Conservation (phyloP, 2,888 invertebrate species). For the Neelides folsomi region DNA sequence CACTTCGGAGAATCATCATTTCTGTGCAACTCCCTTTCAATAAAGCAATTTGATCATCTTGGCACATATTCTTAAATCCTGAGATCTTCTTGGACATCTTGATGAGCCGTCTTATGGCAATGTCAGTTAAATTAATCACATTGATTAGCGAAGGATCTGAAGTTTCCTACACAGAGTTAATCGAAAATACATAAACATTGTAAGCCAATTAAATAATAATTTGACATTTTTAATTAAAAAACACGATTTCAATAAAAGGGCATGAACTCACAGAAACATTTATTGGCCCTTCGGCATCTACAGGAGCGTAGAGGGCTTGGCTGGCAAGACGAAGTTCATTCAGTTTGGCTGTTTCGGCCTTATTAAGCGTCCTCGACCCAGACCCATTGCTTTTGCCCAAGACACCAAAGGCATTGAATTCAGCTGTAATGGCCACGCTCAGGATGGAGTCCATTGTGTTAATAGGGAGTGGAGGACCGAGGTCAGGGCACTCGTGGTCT, state of each 20-base stretch:
- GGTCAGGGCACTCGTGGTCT: not conserved
- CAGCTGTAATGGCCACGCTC: slow-evolving; percentile 71
- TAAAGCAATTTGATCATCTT: slow-evolving; percentile 78
- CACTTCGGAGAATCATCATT: slow-evolving; percentile 86
- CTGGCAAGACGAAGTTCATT: slow-evolving; percentile 74
- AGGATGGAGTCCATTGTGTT: slow-evolving; percentile 64
- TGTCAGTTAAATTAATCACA: slow-evolving; percentile 78
- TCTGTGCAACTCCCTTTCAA: slow-evolving; percentile 90
- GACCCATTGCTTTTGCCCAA: slow-evolving; percentile 40
- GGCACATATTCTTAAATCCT: slow-evolving; percentile 84
- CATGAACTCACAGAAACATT: slow-evolving; percentile 20
- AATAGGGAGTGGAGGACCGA: slow-evolving; percentile 15
- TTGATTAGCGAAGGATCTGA: slow-evolving; percentile 50
- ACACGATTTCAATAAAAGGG: not conserved
- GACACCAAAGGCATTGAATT: slow-evolving; percentile 60
- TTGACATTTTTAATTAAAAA: no score
- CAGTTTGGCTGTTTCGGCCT: slow-evolving; percentile 68
- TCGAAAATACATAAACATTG: no score
- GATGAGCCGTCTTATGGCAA: slow-evolving; percentile 67
- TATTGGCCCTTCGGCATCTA: slow-evolving; percentile 54
- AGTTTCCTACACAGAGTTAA: slow-evolving; percentile 14
- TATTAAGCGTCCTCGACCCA: slow-evolving; percentile 48
- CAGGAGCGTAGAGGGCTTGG: slow-evolving; percentile 66
- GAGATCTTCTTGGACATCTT: slow-evolving; percentile 47
- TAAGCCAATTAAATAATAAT: no score